Percentiles rank a stretch among this genome's conserved stretches.
phyloP scores from a whole-genome alignment of 2,113 vertebrate species.

The Poeciliopsis occidentalis region DNA sequence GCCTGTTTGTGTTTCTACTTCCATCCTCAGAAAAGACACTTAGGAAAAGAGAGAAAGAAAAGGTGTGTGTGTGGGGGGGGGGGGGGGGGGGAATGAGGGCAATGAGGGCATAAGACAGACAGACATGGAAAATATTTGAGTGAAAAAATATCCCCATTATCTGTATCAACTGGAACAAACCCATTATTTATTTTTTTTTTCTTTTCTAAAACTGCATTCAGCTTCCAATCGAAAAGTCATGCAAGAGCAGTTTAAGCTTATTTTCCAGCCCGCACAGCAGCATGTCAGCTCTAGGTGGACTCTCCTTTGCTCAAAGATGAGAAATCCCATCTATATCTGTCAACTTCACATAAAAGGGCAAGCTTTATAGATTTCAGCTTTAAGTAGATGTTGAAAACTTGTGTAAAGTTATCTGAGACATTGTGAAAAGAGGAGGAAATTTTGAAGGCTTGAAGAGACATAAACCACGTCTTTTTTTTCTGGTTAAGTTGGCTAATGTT shows the following conservation, averaged over 20 bases:
- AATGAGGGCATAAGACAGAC: slow-evolving; percentile 10
- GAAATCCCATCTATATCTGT: slow-evolving; percentile 44
- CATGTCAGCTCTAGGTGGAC: slow-evolving; percentile 1
- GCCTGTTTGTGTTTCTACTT: slow-evolving; percentile 73
- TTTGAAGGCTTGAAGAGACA: not conserved
- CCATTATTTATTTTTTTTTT: not conserved
- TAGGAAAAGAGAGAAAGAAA: slow-evolving; percentile 54
- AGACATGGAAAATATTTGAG: slow-evolving; percentile 56
- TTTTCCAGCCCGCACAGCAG: slow-evolving; percentile 12
- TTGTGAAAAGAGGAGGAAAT: slow-evolving; percentile 1
- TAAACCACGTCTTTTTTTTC: not conserved
- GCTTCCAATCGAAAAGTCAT: slow-evolving; percentile 39
- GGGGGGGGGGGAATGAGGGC: too few relatives aligned
- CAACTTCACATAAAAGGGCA: slow-evolving; percentile 1
- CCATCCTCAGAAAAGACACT: slow-evolving; percentile 59
- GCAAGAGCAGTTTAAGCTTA: slow-evolving; percentile 18
- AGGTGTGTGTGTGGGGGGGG: not conserved
- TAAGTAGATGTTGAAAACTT: slow-evolving; percentile 23
- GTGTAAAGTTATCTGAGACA: not conserved
- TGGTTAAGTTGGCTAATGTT: not conserved
- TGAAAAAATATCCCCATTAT: slow-evolving; percentile 24
- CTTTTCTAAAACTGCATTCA: slow-evolving; percentile 1
- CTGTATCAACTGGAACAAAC: slow-evolving; percentile 28
- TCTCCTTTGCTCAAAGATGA: slow-evolving; percentile 21
- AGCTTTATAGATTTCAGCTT: slow-evolving; percentile 15